Evolutionary conservation across 2,113 vertebrate genomes (phyloP).

Genomic region (Gavialis gangeticus): DNA sequence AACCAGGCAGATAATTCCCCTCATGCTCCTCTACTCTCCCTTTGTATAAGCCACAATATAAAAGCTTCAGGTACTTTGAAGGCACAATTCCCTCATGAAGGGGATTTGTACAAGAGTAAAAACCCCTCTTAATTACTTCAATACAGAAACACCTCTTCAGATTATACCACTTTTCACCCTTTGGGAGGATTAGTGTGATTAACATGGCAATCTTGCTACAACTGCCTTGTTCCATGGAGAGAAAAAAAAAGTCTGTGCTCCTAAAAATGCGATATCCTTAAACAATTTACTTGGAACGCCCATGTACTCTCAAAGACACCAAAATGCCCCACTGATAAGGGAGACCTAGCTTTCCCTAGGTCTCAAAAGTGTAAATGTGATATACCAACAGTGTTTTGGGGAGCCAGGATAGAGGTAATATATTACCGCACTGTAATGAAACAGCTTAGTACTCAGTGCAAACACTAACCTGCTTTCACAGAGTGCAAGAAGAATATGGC

Average conservation of each 20-base stretch:
- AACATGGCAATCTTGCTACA: background rate
- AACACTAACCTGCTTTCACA: background rate
- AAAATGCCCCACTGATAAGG: background rate
- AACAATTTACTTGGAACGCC: background rate
- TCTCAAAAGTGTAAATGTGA: background rate
- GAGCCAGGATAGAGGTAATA: background rate
- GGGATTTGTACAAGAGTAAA: background rate
- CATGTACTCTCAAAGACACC: background rate
- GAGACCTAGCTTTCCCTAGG: background rate
- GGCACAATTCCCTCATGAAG: background rate
- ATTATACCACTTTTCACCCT: fast-evolving
- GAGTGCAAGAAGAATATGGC: background rate
- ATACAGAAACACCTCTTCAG: background rate
- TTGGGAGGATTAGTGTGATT: background rate
- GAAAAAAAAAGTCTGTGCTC: too few species aligned
- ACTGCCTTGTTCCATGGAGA: fast-evolving
- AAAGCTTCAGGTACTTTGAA: background rate
- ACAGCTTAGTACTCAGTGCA: background rate
- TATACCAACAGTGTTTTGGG: background rate
- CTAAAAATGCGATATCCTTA: background rate
- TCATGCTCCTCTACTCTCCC: background rate
- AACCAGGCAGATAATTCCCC: background rate
- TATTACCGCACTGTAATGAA: background rate
- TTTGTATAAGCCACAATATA: fast-evolving
- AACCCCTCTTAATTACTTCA: background rate